Percentiles rank a stretch among this genome's conserved stretches.
These are phyloP conservation scores for Adineta ricciae DNA, from an alignment of 2,888 invertebrate genomes.

Conservation along the genomic window DNA sequence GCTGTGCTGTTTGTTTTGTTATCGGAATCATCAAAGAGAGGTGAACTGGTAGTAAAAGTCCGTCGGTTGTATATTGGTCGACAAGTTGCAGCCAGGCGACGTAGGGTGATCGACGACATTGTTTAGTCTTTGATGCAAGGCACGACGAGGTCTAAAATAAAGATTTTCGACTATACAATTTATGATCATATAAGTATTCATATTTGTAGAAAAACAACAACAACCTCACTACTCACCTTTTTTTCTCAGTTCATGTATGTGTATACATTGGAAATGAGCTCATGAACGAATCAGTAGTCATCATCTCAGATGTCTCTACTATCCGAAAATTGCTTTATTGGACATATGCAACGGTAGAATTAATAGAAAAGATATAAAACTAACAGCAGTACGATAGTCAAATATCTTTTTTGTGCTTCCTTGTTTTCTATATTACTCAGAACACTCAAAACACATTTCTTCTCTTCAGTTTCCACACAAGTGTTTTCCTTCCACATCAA, in stretches of 20 bases:
- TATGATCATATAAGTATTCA: background rate
- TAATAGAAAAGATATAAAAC: too few relatives aligned
- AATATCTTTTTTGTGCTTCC: too few relatives aligned
- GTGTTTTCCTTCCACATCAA: too few relatives aligned
- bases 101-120: background rate
- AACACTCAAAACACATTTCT: too few relatives aligned
- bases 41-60: background rate
- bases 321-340: background rate
- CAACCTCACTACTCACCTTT: background rate
- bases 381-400: too few relatives aligned
- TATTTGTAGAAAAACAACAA: background rate
- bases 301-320: background rate
- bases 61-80: background rate
- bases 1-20: background rate
- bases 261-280: rapidly evolving
- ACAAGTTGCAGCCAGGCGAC: background rate
- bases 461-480: too few relatives aligned
- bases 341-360: too few relatives aligned
- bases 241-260: too few relatives aligned
- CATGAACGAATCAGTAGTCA: background rate
- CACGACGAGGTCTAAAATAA: background rate
- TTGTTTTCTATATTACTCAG: too few relatives aligned
- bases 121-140: background rate
- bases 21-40: background rate
- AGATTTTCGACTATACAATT: background rate